A percentile compares a stretch with the other conserved stretches of the same genome.
Conservation (phyloP, 2,797 vertebrate genomes). For the Leptatherina wallacei region DNA sequence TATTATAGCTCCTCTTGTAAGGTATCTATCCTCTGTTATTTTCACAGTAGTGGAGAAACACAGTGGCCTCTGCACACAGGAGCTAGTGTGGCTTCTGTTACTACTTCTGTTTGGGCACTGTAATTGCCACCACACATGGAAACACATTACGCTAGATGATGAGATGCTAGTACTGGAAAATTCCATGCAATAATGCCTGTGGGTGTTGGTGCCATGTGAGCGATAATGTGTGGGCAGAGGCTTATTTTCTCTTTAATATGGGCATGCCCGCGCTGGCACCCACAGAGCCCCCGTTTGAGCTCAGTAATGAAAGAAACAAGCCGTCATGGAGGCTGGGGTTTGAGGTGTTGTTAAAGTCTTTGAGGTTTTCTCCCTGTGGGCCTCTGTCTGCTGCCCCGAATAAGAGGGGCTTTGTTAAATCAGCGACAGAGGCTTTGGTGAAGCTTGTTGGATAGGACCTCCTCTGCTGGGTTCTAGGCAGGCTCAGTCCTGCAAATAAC, state of each 20-base stretch:
- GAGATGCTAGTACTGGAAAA: slow-evolving; percentile 78
- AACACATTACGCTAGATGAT: slow-evolving; percentile 76
- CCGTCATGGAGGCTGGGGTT: slow-evolving; percentile 75
- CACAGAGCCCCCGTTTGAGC: slow-evolving; percentile 77
- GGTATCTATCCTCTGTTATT: slow-evolving; percentile 40
- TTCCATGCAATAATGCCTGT: slow-evolving; percentile 79
- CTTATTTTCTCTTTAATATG: slow-evolving; percentile 81
- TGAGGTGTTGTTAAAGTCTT: slow-evolving; percentile 84
- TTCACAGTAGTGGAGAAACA: slow-evolving; percentile 53
- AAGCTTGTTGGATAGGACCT: slow-evolving; percentile 70
- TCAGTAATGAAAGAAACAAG: slow-evolving; percentile 79
- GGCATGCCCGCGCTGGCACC: slow-evolving; percentile 79
- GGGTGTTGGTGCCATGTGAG: slow-evolving; percentile 79
- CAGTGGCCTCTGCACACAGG: slow-evolving; percentile 57
- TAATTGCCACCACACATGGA: slow-evolving; percentile 80
- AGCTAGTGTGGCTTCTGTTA: slow-evolving; percentile 73
- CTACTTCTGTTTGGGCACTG: slow-evolving; percentile 68
- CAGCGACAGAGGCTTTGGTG: slow-evolving; percentile 70
- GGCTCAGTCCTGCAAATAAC: slow-evolving; percentile 52
- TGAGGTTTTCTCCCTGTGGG: slow-evolving; percentile 80
- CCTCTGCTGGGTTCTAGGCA: slow-evolving; percentile 62
- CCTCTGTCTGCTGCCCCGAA: slow-evolving; percentile 77
- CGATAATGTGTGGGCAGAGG: slow-evolving; percentile 81
- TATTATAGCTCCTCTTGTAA: slow-evolving; percentile 14
- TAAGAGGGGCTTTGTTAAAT: slow-evolving; percentile 81